Percentiles rank a stretch among this genome's conserved stretches.
phyloP scores from a whole-genome alignment of 2,113 vertebrate genomes.

The Amphiprion ocellaris region DNA sequence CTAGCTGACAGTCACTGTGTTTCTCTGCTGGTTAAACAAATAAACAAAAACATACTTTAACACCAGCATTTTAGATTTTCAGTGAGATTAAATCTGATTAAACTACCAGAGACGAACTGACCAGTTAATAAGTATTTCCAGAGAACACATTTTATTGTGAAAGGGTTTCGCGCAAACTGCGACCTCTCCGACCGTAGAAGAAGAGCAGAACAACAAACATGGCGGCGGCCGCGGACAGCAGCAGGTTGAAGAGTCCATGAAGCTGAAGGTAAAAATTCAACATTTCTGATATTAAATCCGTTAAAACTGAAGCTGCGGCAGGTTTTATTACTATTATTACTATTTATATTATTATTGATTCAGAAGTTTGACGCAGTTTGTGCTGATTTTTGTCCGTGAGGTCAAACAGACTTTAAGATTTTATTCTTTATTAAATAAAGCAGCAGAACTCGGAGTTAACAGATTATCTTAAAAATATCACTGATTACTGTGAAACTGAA shows the following conservation, averaged over 20 bases:
- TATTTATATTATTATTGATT: not conserved
- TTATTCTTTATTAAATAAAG: not conserved
- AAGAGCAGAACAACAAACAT: slow-evolving; percentile 22
- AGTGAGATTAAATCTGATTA: too few species aligned
- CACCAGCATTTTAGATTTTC: too few species aligned
- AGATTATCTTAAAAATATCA: not conserved
- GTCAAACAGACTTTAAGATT: not conserved
- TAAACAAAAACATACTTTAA: too few species aligned
- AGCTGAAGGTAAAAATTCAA: too few species aligned
- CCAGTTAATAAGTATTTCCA: too few species aligned
- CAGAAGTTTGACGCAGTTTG: not conserved
- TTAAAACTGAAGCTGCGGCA: too few species aligned
- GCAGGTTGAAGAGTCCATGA: not conserved
- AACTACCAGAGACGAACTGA: too few species aligned
- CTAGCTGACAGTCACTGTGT: too few species aligned
- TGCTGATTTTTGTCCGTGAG: not conserved
- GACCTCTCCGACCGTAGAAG: not conserved
- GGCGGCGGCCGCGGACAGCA: not conserved
- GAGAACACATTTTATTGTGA: slow-evolving; percentile 19
- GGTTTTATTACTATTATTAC: too few species aligned
- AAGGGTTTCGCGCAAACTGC: not conserved
- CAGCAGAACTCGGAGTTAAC: not conserved
- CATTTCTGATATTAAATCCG: too few species aligned
- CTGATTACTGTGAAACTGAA: not conserved
- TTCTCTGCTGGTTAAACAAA: too few species aligned